These are phyloP conservation scores for Babyrousa celebensis DNA, from an alignment of 2,797 vertebrate species.

Conservation along the genomic window DNA sequence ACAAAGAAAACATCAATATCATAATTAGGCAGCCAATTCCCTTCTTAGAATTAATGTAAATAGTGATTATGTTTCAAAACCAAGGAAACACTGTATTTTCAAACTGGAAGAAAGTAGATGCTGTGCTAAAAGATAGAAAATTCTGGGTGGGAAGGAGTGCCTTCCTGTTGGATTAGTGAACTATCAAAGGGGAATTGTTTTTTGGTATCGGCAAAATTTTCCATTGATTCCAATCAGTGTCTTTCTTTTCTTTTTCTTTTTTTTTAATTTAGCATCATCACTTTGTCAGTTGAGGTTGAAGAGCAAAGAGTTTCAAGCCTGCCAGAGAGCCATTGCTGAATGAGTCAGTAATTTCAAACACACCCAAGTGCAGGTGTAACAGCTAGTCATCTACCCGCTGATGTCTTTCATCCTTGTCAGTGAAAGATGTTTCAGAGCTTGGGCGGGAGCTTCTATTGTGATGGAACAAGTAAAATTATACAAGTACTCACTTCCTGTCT, in stretches of 20 bases:
- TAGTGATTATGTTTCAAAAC: constrained; percentile 85
- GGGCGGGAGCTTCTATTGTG: background rate
- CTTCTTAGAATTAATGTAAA: constrained; percentile 88
- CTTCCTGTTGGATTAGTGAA: constrained; percentile 60
- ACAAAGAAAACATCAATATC: constrained; percentile 88
- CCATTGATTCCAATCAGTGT: constrained; percentile 33
- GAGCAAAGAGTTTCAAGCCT: constrained; percentile 50
- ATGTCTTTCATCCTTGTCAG: constrained; percentile 18
- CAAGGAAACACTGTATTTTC: constrained; percentile 70
- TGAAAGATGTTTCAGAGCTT: background rate
- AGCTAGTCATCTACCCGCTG: background rate
- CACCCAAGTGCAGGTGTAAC: background rate
- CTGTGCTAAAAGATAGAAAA: constrained; percentile 46
- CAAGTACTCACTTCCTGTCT: background rate
- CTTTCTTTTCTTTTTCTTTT: background rate
- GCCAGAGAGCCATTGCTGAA: background rate
- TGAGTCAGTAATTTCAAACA: constrained; percentile 56
- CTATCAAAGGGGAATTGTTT: constrained; percentile 28
- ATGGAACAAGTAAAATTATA: background rate
- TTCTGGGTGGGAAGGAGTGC: background rate
- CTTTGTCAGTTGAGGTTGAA: constrained; percentile 61
- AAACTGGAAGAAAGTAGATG: constrained; percentile 59
- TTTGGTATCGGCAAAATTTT: constrained; percentile 70
- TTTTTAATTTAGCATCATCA: constrained; percentile 44
- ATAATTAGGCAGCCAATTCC: constrained; percentile 82